Conservation (phyloP, 1,140 invertebrate genomes). For the Zaprionus nigranus region DNA sequence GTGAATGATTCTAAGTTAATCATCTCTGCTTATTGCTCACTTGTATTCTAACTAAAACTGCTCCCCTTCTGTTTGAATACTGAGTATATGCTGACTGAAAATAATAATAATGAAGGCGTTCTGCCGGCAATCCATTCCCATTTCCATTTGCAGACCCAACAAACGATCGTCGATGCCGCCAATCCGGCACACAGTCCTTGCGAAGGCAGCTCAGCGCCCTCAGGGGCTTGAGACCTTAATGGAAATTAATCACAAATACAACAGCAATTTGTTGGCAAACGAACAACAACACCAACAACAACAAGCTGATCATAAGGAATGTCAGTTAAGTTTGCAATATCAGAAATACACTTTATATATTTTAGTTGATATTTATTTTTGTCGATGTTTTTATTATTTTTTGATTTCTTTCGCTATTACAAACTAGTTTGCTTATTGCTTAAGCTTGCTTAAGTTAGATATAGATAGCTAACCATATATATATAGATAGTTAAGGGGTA, state of each 20-base stretch:
- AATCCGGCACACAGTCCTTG: conserved; percentile 32
- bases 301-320: not conserved
- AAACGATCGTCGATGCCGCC: conserved; percentile 5
- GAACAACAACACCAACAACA: not conserved
- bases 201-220: conserved; percentile 9
- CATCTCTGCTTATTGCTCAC: not conserved
- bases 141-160: conserved; percentile 29
- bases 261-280: conserved; percentile 47
- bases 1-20: not conserved
- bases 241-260: conserved; percentile 62
- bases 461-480: not conserved
- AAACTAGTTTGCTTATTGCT: conserved; percentile 60
- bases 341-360: conserved; percentile 31
- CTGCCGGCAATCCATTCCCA: conserved; percentile 63
- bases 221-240: conserved; percentile 13
- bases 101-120: conserved; percentile 67
- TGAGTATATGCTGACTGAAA: conserved; percentile 13
- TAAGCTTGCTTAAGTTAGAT: conserved; percentile 7
- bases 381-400: conserved; percentile 58
- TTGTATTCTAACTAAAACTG: not conserved
- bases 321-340: not conserved
- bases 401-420: conserved; percentile 77
- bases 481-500: not conserved
- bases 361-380: conserved; percentile 33
- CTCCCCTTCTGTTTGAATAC: not conserved